Evolutionary conservation across 1,140 invertebrate species (phyloP).

Genomic region (Conus betulinus): DNA sequence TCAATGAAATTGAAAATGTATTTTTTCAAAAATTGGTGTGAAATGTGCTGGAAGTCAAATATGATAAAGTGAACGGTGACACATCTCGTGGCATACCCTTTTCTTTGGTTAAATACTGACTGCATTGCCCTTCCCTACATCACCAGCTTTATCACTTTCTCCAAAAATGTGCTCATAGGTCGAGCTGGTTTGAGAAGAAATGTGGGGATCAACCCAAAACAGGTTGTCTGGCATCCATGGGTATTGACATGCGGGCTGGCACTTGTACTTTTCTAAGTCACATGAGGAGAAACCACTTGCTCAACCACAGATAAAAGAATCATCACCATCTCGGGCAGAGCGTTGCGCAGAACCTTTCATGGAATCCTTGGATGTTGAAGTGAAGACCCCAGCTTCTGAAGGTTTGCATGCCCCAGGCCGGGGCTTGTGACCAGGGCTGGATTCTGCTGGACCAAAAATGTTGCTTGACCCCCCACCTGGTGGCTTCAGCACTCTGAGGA

Average conservation of each 20-base stretch:
- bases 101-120: constrained; percentile 14
- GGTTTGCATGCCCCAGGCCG: neutral
- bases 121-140: neutral
- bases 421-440: constrained; percentile 44
- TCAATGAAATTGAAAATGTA: too few species aligned
- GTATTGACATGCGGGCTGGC: constrained; percentile 27
- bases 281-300: neutral
- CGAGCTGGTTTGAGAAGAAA: neutral
- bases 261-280: neutral
- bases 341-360: constrained; percentile 1
- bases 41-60: too few species aligned
- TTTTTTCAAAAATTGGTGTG: too few species aligned
- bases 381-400: neutral
- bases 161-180: constrained; percentile 24
- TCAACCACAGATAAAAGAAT: constrained; percentile 24
- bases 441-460: constrained; percentile 77
- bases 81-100: constrained; percentile 11
- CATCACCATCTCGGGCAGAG: constrained; percentile 33
- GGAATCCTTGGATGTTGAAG: neutral
- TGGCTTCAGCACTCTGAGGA: constrained; percentile 81
- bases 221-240: neutral
- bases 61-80: too few species aligned
- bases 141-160: neutral
- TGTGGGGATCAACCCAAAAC: neutral
- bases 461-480: constrained; percentile 82